phyloP scores from a whole-genome alignment of 2,888 invertebrate genomes.

The Hydropsyche betteni region DNA sequence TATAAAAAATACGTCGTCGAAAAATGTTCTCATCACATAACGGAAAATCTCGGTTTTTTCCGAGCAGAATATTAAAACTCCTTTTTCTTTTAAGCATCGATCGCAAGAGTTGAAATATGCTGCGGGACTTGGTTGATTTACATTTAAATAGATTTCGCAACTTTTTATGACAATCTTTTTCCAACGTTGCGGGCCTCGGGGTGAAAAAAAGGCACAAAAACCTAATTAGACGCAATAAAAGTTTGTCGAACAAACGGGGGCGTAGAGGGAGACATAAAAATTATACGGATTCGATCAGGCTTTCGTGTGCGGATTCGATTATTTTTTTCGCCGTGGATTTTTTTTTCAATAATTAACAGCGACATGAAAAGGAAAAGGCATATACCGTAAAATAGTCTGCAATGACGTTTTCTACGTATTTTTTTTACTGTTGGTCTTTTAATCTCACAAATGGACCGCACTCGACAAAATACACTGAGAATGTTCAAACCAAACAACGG shows the following conservation, averaged over 20 bases:
- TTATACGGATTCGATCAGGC: constrained; percentile 11
- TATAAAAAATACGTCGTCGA: too few species aligned
- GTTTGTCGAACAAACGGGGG: constrained; percentile 2
- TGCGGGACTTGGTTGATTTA: constrained; percentile 27
- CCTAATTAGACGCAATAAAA: constrained; percentile 42
- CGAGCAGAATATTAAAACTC: background rate
- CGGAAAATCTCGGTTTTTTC: background rate
- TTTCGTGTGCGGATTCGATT: too few species aligned
- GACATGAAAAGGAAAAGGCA: too few species aligned
- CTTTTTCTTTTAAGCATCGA: constrained; percentile 17
- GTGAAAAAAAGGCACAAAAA: constrained; percentile 34
- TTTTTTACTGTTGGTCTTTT: constrained; percentile 41
- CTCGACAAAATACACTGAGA: constrained; percentile 37
- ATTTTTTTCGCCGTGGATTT: too few species aligned
- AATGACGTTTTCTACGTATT: constrained; percentile 3
- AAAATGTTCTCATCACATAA: background rate
- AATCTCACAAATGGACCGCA: constrained; percentile 48
- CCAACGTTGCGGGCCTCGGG: background rate
- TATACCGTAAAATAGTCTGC: background rate
- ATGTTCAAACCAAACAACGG: constrained; percentile 36
- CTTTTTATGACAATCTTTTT: constrained; percentile 42
- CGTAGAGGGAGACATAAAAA: constrained; percentile 1
- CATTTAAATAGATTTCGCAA: constrained; percentile 43
- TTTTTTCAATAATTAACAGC: too few species aligned
- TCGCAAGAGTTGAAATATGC: constrained; percentile 30